Percentiles rank a stretch among this genome's conserved stretches.
These are phyloP conservation scores for Bombus breviceps DNA, from an alignment of 1,140 invertebrate genomes.

Conservation along the genomic window DNA sequence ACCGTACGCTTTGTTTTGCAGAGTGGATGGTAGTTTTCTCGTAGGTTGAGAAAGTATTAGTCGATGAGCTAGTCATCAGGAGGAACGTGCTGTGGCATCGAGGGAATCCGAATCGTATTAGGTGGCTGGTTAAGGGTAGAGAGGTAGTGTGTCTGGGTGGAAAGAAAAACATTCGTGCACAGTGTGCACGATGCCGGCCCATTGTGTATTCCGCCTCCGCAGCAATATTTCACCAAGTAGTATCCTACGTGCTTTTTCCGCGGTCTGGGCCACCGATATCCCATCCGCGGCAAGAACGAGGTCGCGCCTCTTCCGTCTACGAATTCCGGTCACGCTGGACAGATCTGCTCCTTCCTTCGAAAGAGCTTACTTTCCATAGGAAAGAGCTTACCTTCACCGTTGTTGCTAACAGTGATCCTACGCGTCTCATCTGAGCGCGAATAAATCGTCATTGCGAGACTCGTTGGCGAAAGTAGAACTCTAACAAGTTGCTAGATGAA, in stretches of 20 bases:
- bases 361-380: conserved; percentile 35
- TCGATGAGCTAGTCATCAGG: conserved; percentile 16
- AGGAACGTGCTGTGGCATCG: conserved; percentile 17
- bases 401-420: conserved; percentile 45
- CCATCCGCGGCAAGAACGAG: conserved; percentile 1
- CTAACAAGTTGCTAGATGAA: not conserved
- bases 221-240: conserved; percentile 52
- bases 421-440: not conserved
- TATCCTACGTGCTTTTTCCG: conserved; percentile 39
- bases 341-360: conserved; percentile 37
- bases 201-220: conserved; percentile 41
- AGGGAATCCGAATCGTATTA: conserved; percentile 45
- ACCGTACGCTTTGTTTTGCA: not conserved
- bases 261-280: conserved; percentile 45
- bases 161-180: conserved; percentile 44
- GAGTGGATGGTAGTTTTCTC: not conserved
- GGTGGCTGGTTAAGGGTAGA: not conserved
- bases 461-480: too few species aligned
- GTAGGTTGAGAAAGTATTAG: not conserved
- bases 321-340: conserved; percentile 58
- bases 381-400: conserved; percentile 5
- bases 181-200: conserved; percentile 23
- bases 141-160: not conserved
- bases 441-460: not conserved
- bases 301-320: not conserved